phyloP scores from a whole-genome alignment of 2,888 invertebrate species.

The Malacosoma neustria region DNA sequence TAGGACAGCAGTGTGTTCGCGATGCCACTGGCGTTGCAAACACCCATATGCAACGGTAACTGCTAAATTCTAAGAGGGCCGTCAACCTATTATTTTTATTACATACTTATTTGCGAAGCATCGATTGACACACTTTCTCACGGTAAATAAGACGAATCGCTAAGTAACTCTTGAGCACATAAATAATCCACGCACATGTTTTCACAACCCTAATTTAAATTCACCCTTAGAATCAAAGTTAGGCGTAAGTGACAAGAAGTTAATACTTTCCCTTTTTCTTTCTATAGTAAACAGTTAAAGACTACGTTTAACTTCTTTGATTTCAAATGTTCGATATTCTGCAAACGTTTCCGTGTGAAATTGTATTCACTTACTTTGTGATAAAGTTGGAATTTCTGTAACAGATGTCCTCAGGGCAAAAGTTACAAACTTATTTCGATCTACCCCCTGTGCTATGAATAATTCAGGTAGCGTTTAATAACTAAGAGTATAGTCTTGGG shows the following conservation, averaged over 20 bases:
- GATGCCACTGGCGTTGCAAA: no score
- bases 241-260: not conserved
- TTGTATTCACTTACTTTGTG: constrained; percentile 51
- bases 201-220: not conserved
- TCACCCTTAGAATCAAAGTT: not conserved
- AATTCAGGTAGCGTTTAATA: constrained; percentile 68
- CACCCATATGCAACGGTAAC: no score
- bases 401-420: constrained; percentile 15
- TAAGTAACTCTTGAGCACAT: not conserved
- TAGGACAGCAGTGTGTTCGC: no score
- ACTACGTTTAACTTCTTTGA: constrained; percentile 39
- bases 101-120: no score
- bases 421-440: constrained; percentile 36
- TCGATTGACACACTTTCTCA: not conserved
- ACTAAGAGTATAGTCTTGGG: constrained; percentile 41
- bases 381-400: constrained; percentile 54
- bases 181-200: not conserved
- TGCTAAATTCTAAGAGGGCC: no score
- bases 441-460: constrained; percentile 62
- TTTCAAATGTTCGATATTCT: constrained; percentile 28
- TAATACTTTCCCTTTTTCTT: constrained; percentile 1
- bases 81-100: no score
- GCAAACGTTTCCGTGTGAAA: constrained; percentile 21
- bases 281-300: constrained; percentile 33
- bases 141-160: not conserved